phyloP scores from a whole-genome alignment of 2,113 vertebrate species.

The Phalacrocorax carbo region DNA sequence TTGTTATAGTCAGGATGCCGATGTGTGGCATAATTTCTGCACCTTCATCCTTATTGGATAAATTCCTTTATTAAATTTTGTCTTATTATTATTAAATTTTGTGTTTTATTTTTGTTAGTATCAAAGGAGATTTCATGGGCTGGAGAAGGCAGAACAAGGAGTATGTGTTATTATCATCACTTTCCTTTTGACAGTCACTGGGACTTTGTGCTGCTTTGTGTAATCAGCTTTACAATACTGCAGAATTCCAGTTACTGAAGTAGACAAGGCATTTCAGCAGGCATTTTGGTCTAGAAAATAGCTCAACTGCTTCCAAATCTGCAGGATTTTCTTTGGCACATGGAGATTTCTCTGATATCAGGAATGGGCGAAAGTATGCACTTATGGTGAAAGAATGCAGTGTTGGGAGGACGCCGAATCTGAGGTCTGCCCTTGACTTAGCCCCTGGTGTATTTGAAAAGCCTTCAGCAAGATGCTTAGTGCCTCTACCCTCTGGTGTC shows the following conservation, averaged over 20 bases:
- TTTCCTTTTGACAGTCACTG: background rate
- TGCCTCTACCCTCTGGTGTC: background rate
- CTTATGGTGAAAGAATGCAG: background rate
- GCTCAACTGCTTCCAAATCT: background rate
- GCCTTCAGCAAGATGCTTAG: background rate
- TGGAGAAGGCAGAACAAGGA: background rate
- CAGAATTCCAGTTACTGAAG: background rate
- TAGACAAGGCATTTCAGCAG: background rate
- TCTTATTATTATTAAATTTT: background rate
- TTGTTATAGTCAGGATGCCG: background rate
- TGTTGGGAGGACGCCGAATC: accelerated
- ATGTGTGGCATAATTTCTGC: background rate
- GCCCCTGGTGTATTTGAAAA: background rate
- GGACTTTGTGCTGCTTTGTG: background rate
- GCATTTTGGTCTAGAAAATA: background rate
- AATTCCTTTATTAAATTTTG: background rate
- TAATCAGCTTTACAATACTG: background rate
- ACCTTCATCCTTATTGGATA: background rate
- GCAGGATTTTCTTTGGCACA: background rate
- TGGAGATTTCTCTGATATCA: background rate
- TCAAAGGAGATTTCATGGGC: background rate
- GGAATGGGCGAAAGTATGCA: background rate
- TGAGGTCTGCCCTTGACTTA: background rate
- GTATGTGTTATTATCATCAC: background rate
- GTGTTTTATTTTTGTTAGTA: background rate